Percentiles rank a stretch among this genome's conserved stretches.
phyloP scores from a whole-genome alignment of 1,140 invertebrate species.

The Vollenhovia emeryi region DNA sequence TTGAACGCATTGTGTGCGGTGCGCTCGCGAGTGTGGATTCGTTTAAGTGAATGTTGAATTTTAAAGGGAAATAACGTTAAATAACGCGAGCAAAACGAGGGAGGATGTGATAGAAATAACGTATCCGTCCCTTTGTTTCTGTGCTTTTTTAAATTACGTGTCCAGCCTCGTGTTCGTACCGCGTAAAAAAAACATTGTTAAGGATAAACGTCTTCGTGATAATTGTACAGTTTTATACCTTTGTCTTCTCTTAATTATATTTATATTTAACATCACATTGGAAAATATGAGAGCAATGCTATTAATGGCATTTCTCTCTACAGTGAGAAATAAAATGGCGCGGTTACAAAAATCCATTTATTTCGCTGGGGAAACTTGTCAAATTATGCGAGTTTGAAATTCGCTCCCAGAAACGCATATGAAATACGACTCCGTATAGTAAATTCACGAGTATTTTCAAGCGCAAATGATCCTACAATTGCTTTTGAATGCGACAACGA shows the following conservation, averaged over 20 bases:
- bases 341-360: not conserved
- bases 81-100: not conserved
- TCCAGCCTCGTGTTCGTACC: not conserved
- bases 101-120: not conserved
- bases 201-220: not conserved
- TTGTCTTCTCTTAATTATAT: not conserved
- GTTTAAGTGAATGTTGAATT: not conserved
- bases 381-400: not conserved
- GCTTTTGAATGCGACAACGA: not conserved
- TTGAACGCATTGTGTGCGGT: constrained; percentile 2
- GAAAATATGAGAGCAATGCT: not conserved
- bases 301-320: not conserved
- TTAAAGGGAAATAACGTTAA: not conserved
- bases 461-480: not conserved
- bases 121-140: not conserved
- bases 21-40: not conserved
- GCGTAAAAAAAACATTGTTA: not conserved
- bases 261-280: not conserved
- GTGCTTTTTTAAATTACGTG: not conserved
- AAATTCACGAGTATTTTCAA: not conserved
- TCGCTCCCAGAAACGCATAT: not conserved
- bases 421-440: not conserved
- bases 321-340: not conserved
- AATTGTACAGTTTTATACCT: not conserved
- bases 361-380: not conserved